Conservation (phyloP, 53 echinoderm and acorn worm species). For the Pentamera pediparva region DNA sequence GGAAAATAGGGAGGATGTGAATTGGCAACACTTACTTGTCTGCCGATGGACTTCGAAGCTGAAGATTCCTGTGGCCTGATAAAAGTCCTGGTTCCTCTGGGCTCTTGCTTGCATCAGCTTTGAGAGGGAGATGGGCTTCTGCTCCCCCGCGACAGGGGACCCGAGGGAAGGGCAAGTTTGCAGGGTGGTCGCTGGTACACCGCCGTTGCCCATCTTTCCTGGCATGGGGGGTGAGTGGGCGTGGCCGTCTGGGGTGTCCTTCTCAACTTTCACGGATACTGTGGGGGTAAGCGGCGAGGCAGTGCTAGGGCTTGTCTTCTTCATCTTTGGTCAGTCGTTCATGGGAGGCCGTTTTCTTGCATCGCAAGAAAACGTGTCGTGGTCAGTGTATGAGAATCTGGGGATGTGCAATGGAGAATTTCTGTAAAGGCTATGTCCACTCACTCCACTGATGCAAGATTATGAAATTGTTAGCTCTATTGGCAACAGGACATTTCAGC, state of each 20-base stretch:
- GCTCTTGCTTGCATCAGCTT: constrained; percentile 93
- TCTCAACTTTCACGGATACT: constrained; percentile 33
- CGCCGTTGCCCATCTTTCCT: constrained; percentile 30
- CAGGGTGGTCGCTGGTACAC: constrained; percentile 17
- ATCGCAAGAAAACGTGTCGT: constrained; percentile 20
- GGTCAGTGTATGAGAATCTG: no score
- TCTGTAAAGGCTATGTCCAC: no score
- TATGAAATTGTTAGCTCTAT: no score
- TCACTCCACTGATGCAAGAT: no score
- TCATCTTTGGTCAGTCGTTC: constrained; percentile 50
- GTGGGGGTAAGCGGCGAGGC: constrained; percentile 43
- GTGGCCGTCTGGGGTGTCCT: neutral
- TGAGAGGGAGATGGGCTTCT: constrained; percentile 82
- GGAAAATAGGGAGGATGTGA: no score
- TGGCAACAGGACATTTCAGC: no score
- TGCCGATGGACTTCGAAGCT: constrained; percentile 95
- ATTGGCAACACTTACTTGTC: constrained; percentile 56
- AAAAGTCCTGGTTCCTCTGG: constrained; percentile 81
- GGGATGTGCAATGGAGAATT: no score
- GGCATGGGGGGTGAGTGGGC: constrained; percentile 1
- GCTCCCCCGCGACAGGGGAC: constrained; percentile 33
- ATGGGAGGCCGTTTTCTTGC: constrained; percentile 25
- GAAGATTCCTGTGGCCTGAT: constrained; percentile 92
- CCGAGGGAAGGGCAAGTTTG: neutral
- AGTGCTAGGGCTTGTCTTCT: constrained; percentile 55